Conservation (phyloP, 2,888 invertebrate genomes). For the Teleogryllus oceanicus region DNA sequence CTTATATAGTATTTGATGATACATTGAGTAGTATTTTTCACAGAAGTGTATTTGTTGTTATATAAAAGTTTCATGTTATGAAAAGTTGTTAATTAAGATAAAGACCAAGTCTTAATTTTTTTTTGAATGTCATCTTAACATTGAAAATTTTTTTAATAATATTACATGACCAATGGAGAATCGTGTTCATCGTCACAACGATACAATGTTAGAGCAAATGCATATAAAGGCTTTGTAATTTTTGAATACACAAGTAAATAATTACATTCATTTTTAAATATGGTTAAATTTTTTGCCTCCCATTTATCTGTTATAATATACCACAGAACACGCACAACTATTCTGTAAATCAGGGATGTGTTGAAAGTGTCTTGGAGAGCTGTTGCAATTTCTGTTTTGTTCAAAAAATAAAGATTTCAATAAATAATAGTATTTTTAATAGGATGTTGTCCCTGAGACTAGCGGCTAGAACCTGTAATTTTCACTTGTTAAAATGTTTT, state of each 20-base stretch:
- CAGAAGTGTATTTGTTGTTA: slow-evolving; percentile 11
- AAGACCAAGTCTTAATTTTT: background rate
- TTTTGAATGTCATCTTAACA: background rate
- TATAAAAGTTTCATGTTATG: background rate
- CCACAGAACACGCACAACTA: background rate
- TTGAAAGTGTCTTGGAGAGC: background rate
- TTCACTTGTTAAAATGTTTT: background rate
- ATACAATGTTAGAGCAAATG: slow-evolving; percentile 22
- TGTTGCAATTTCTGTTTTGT: slow-evolving; percentile 6
- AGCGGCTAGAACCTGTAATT: background rate
- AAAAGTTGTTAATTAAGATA: slow-evolving; percentile 8
- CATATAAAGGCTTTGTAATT: slow-evolving; percentile 10
- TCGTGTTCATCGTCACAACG: slow-evolving; percentile 33
- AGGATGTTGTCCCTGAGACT: background rate
- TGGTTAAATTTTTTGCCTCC: slow-evolving; percentile 2
- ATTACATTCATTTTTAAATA: background rate
- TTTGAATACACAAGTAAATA: slow-evolving; percentile 1
- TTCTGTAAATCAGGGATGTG: background rate
- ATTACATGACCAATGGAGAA: slow-evolving; percentile 21
- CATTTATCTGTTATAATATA: background rate
- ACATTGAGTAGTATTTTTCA: background rate
- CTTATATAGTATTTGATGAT: background rate
- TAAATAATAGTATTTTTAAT: background rate
- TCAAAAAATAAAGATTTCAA: background rate
- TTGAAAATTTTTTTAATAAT: slow-evolving; percentile 6